Evolutionary conservation across 37 sponge, comb jelly and placozoan species (phyloP), one percentile per base, ranked within the genome.

Genomic region (Dysidea cf. avara): DNA sequence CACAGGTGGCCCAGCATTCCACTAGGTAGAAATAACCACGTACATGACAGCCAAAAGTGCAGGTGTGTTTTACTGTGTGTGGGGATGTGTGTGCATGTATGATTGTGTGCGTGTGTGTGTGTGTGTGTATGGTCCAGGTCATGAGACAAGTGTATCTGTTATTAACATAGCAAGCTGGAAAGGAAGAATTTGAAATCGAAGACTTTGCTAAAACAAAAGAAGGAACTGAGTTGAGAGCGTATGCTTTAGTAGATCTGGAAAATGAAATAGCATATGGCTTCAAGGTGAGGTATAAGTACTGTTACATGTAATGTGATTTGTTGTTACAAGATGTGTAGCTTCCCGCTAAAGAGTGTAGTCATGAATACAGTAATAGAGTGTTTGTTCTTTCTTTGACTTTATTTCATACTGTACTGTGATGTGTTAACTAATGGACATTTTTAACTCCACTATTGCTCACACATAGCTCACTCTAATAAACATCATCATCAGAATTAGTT

Each of bases 161-260:
- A n/a, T n/a, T n/a, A n/a, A n/a, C n/a, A n/a, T n/a, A 86, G 86
- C 35, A 52, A 64, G 67, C 67, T 17, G 57, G 69, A 2, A 29
- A 47, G 37, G 31, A 26, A 31, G 86, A 86, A 61, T 64, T 40
- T 30, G 57, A 51, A 30, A 21, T 86, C 21, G 72, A 34, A 7
- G 57, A 74, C n/a, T n/a, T 72, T 59, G 53, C 20, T 46, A 79
- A 79, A 62, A 80, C 79, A 34, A 56, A 22, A 1, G 58, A 65
- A 18, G 68, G 57, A 0, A 37, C 51, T 37, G 74, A 17, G 16
- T n/a, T 73, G 25, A 55, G 26, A 24, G 39, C 50, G 1, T 74
- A 47, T 53, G 75, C 75, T 33, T 6, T 86, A 37, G 74, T 86
- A 28, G 86, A 86, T 25, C n/a, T 68, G 28, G 75, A 56, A 28